A percentile compares a stretch with the other conserved stretches of the same genome.
These are phyloP conservation scores for Eudemis profundana DNA, from an alignment of 2,888 invertebrate genomes.

Conservation along the genomic window DNA sequence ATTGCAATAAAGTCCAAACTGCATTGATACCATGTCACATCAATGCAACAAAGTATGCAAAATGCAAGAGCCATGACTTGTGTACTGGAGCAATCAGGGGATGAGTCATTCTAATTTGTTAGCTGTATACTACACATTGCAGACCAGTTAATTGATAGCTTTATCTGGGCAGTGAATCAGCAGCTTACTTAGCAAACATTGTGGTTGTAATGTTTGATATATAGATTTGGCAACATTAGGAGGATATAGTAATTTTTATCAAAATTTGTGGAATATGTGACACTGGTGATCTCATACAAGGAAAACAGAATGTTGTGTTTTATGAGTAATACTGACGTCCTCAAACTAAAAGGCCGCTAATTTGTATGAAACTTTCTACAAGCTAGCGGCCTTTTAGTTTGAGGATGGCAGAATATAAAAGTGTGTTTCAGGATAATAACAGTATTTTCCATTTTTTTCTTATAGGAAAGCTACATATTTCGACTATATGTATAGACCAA, in stretches of 20 bases:
- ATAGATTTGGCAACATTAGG: conserved; percentile 27
- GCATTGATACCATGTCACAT: conserved; percentile 14
- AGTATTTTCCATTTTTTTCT: too few species aligned
- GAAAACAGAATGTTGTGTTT: conserved; percentile 18
- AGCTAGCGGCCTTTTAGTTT: too few species aligned
- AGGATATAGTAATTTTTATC: conserved; percentile 32
- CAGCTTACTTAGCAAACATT: conserved; percentile 34
- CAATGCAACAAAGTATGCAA: conserved; percentile 44
- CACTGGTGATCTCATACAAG: conserved; percentile 46
- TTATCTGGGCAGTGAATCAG: conserved; percentile 42
- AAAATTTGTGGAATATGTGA: conserved; percentile 38
- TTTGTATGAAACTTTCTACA: too few species aligned
- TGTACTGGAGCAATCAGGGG: conserved; percentile 13
- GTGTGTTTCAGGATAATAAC: too few species aligned
- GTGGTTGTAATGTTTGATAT: conserved; percentile 7
- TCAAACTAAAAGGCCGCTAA: too few species aligned
- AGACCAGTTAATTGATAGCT: conserved; percentile 42
- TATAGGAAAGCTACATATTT: too few species aligned
- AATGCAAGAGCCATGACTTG: conserved; percentile 26
- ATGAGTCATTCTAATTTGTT: conserved; percentile 44
- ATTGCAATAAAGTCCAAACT: conserved; percentile 7
- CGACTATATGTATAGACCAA: too few species aligned
- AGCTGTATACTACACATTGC: conserved; percentile 25
- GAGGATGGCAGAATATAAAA: too few species aligned
- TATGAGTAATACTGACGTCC: neutral